A percentile compares a stretch with the other conserved stretches of the same genome.
Conservation (phyloP, 2,797 vertebrate species). For the Glossophaga mutica region DNA sequence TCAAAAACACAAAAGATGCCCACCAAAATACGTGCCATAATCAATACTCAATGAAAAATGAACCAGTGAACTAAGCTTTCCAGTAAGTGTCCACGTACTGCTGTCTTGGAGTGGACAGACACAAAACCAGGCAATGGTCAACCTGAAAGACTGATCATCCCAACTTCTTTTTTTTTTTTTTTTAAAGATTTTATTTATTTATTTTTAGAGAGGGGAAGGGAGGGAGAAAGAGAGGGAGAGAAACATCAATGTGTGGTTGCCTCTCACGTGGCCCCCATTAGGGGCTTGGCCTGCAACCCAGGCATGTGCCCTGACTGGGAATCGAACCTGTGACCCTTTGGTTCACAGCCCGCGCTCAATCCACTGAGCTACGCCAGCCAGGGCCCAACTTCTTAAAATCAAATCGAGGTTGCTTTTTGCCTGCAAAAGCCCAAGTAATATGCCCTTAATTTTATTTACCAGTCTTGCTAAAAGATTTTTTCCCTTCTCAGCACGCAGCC, state of each 20-base stretch:
- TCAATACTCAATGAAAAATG: background rate
- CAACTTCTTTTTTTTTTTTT: no score
- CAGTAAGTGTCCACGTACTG: background rate
- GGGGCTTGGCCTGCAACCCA: no score
- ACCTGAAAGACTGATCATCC: background rate
- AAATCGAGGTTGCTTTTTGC: background rate
- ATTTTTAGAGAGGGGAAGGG: no score
- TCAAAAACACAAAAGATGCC: background rate
- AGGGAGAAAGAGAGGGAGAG: no score
- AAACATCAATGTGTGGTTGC: no score
- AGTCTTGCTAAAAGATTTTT: background rate
- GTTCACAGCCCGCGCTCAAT: no score
- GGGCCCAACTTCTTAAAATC: background rate
- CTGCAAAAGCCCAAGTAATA: accelerated
- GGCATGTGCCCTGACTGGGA: no score
- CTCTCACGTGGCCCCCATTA: no score
- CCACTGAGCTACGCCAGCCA: no score
- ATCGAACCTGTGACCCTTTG: no score
- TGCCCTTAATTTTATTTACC: background rate
- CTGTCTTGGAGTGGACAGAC: background rate
- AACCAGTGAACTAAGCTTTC: background rate
- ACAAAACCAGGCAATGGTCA: background rate
- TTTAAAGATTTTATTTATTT: no score
- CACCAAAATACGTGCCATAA: background rate
- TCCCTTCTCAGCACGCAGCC: background rate